Evolutionary conservation across 2,797 vertebrate genomes (phyloP).

Genomic region (Takifugu rubripes): DNA sequence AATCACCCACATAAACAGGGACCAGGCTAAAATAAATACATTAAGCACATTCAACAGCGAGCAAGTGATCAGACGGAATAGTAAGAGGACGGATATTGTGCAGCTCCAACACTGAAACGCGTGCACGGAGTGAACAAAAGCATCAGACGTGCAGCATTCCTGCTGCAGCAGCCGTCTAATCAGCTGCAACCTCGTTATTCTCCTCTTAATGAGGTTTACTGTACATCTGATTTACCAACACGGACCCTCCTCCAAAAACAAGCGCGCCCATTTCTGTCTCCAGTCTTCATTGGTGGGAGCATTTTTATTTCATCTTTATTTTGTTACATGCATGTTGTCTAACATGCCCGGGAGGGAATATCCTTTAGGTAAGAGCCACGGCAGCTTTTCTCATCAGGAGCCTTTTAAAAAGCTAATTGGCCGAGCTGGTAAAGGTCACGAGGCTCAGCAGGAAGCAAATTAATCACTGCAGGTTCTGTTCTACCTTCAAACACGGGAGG

Average conservation of each 20-base stretch:
- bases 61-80: too few species aligned
- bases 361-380: too few species aligned
- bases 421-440: not conserved
- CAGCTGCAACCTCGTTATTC: conserved; percentile 61
- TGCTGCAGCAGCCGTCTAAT: conserved; percentile 50
- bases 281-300: too few species aligned
- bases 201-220: conserved; percentile 53
- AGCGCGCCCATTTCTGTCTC: too few species aligned
- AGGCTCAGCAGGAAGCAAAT: not conserved
- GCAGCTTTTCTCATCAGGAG: not conserved
- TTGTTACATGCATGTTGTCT: too few species aligned
- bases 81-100: too few species aligned
- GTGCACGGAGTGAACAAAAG: conserved; percentile 21
- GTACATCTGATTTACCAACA: conserved; percentile 10
- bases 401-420: not conserved
- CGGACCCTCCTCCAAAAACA: not conserved
- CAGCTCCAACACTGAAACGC: too few species aligned
- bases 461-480: not conserved
- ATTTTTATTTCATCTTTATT: too few species aligned
- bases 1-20: not conserved
- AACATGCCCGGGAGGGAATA: too few species aligned
- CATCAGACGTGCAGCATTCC: conserved; percentile 30
- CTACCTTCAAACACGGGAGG: too few species aligned
- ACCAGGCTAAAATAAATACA: too few species aligned
- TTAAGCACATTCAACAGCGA: too few species aligned